Percentiles rank a stretch among this genome's conserved stretches.
Evolutionary conservation across 1,140 invertebrate species (phyloP).

Genomic region (Rhyzopertha dominica): DNA sequence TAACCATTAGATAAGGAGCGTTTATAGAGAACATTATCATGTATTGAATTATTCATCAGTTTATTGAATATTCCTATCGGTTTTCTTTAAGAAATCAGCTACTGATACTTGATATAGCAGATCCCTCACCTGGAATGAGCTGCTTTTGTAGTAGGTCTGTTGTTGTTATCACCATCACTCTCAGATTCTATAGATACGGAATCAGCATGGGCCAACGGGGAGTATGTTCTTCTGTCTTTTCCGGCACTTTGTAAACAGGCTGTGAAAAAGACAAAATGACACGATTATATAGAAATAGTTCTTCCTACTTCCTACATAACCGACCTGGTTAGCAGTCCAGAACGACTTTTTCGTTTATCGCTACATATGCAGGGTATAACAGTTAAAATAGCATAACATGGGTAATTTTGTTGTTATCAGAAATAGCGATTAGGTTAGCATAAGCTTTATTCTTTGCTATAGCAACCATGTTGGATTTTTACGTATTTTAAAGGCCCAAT

Average conservation of each 20-base stretch:
- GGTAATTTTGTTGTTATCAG: neutral
- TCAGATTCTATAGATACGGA: conserved; percentile 32
- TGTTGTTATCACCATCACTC: conserved; percentile 38
- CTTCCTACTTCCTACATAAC: neutral
- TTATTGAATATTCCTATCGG: too few relatives aligned
- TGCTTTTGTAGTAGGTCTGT: conserved; percentile 20
- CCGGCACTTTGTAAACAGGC: conserved; percentile 52
- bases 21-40: too few relatives aligned
- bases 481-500: too few relatives aligned
- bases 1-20: too few relatives aligned
- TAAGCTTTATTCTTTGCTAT: neutral
- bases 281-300: neutral
- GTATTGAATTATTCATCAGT: too few relatives aligned
- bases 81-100: too few relatives aligned
- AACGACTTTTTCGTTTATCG: neutral
- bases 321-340: neutral
- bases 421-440: neutral
- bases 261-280: conserved; percentile 27
- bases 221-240: conserved; percentile 51
- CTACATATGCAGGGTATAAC: neutral
- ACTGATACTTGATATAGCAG: too few relatives aligned
- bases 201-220: conserved; percentile 50
- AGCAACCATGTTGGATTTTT: too few relatives aligned
- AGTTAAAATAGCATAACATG: too few relatives aligned
- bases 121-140: conserved; percentile 9